Conservation (phyloP, 2,113 vertebrate genomes). For the Zingel zingel region DNA sequence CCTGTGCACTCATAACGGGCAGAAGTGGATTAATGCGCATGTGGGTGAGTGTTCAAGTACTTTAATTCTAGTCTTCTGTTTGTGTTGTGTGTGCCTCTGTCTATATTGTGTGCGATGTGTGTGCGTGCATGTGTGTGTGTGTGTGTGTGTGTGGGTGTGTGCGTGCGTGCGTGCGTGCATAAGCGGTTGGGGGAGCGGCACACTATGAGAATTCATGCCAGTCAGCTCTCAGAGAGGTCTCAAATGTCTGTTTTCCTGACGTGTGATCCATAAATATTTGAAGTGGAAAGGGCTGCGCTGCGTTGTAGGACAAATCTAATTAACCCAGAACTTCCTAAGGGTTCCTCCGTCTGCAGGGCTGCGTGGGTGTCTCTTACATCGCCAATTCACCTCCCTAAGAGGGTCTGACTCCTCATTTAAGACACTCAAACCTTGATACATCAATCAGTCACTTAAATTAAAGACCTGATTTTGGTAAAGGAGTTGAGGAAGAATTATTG, state of each 20-base stretch:
- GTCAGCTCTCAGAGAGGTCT: slow-evolving; percentile 76
- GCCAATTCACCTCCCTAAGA: slow-evolving; percentile 69
- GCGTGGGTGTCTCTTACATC: slow-evolving; percentile 64
- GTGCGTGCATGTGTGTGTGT: slow-evolving; percentile 21
- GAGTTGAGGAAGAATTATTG: neutral
- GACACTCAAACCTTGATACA: slow-evolving; percentile 48
- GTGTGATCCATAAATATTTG: slow-evolving; percentile 85
- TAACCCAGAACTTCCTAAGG: slow-evolving; percentile 81
- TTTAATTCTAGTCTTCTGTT: slow-evolving; percentile 43
- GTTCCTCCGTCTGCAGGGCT: slow-evolving; percentile 63
- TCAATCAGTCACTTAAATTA: slow-evolving; percentile 45
- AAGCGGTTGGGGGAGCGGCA: slow-evolving; percentile 18
- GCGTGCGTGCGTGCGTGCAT: slow-evolving; percentile 21
- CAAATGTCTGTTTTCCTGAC: slow-evolving; percentile 83
- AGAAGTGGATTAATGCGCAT: slow-evolving; percentile 35
- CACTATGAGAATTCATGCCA: slow-evolving; percentile 66
- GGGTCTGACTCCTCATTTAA: slow-evolving; percentile 65
- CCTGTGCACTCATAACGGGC: slow-evolving; percentile 35
- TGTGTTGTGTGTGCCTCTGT: slow-evolving; percentile 31
- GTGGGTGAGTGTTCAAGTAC: slow-evolving; percentile 45
- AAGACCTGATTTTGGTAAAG: slow-evolving; percentile 30
- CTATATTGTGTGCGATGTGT: slow-evolving; percentile 1
- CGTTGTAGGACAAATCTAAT: slow-evolving; percentile 84
- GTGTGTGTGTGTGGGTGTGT: slow-evolving; percentile 19
- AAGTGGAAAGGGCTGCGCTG: slow-evolving; percentile 79